Evolutionary conservation across 2,797 vertebrate genomes (phyloP).

Genomic region (Leptoclinus maculatus): DNA sequence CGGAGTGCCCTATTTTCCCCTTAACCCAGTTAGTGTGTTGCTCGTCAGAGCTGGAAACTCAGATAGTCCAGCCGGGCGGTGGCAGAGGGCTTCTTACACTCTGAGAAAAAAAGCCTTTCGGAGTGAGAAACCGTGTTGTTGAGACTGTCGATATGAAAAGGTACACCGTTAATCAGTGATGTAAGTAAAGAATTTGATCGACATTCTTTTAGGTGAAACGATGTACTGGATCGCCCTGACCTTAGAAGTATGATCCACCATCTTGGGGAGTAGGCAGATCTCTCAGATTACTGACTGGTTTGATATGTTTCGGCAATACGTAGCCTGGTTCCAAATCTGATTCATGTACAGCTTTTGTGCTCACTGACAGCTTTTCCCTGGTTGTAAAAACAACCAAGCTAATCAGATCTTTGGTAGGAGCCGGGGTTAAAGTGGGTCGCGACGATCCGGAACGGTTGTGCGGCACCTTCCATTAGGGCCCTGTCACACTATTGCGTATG

Average conservation of each 20-base stretch:
- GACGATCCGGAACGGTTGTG: no score
- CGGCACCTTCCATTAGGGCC: no score
- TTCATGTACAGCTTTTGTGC: no score
- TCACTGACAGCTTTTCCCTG: no score
- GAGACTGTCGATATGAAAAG: background rate
- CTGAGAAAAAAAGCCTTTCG: background rate
- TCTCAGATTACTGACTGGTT: no score
- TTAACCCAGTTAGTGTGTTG: slow-evolving; percentile 49
- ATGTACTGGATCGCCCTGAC: background rate
- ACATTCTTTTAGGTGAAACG: background rate
- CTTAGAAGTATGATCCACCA: no score
- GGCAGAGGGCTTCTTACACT: slow-evolving; percentile 8
- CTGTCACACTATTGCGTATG: no score
- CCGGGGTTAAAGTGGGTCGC: no score
- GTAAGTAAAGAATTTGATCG: background rate
- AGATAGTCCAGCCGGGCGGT: slow-evolving; percentile 8
- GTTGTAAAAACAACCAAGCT: no score
- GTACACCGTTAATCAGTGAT: background rate
- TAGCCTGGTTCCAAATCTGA: no score
- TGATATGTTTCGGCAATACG: no score
- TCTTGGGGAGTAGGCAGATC: background rate
- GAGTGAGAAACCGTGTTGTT: background rate
- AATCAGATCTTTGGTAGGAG: no score
- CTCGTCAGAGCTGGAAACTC: slow-evolving; percentile 15
- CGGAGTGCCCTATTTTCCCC: slow-evolving; percentile 46